Evolutionary conservation across 2,797 vertebrate genomes (phyloP).

Genomic region (Pelodytes ibericus): DNA sequence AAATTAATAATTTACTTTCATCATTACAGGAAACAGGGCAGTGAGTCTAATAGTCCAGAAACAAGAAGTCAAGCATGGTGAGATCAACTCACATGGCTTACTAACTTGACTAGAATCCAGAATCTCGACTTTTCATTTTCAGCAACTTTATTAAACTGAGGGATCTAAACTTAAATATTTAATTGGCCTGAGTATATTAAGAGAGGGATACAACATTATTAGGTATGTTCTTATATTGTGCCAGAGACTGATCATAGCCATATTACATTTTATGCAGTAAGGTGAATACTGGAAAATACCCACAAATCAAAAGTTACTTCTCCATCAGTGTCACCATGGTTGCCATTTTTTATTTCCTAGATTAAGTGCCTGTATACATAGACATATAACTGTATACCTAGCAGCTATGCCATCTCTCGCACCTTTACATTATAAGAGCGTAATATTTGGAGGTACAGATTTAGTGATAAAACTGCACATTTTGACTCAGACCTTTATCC

Average conservation of each 20-base stretch:
- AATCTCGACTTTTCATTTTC: not conserved
- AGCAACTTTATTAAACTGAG: conserved; percentile 25
- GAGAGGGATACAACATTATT: not conserved
- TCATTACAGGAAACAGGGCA: conserved; percentile 54
- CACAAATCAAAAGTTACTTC: too few species aligned
- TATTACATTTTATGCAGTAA: too few species aligned
- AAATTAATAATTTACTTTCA: conserved; percentile 54
- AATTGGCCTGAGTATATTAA: not conserved
- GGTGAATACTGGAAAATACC: too few species aligned
- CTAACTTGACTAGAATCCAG: conserved; percentile 43
- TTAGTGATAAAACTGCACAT: not conserved
- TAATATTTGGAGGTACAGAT: not conserved
- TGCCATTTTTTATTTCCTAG: not conserved
- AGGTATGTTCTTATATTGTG: too few species aligned
- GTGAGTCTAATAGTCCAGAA: conserved; percentile 55
- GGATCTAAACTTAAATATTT: conserved; percentile 11
- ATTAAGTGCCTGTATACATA: not conserved
- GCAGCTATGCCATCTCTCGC: not conserved
- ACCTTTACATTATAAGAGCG: not conserved
- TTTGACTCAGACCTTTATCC: too few species aligned
- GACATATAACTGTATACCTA: not conserved
- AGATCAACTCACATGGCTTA: conserved; percentile 45
- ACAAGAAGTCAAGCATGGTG: conserved; percentile 50
- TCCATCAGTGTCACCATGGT: too few species aligned
- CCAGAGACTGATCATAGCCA: too few species aligned